Conservation (phyloP, 2,797 vertebrate genomes). For the Psittacula derbiana region DNA sequence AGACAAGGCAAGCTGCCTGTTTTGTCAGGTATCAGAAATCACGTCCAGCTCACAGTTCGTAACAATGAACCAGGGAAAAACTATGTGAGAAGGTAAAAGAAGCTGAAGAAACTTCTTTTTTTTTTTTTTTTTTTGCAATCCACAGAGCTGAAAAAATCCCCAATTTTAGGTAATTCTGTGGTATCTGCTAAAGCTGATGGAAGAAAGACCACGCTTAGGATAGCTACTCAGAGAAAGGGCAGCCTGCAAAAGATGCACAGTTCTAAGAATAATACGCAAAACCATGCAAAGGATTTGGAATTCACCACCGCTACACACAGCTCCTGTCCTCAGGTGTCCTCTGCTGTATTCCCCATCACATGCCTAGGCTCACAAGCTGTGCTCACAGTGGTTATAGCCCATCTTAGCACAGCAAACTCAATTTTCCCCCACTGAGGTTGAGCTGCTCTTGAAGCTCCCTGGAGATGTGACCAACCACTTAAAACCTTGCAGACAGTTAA, state of each 20-base stretch:
- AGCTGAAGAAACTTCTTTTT: not conserved
- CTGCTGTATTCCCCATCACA: not conserved
- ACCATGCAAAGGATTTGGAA: not conserved
- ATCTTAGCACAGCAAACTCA: not conserved
- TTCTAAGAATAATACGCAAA: not conserved
- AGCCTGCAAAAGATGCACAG: not conserved
- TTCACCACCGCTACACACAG: not conserved
- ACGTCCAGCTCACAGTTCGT: not conserved
- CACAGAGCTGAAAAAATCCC: fast-evolving
- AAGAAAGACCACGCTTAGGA: fast-evolving
- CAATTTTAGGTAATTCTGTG: not conserved
- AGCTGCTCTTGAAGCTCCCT: not conserved
- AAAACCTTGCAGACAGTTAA: not conserved
- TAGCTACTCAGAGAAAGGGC: not conserved
- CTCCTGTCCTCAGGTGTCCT: not conserved
- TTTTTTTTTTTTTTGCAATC: not conserved
- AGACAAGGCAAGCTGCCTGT: not conserved
- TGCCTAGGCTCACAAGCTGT: not conserved
- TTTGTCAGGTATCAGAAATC: not conserved
- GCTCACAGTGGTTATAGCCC: not conserved
- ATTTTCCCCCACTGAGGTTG: not conserved
- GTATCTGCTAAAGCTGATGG: not conserved
- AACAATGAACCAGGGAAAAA: not conserved
- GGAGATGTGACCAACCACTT: not conserved
- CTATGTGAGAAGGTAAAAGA: not conserved